phyloP scores from a whole-genome alignment of 2,113 vertebrate genomes.

The Etia nguti region DNA sequence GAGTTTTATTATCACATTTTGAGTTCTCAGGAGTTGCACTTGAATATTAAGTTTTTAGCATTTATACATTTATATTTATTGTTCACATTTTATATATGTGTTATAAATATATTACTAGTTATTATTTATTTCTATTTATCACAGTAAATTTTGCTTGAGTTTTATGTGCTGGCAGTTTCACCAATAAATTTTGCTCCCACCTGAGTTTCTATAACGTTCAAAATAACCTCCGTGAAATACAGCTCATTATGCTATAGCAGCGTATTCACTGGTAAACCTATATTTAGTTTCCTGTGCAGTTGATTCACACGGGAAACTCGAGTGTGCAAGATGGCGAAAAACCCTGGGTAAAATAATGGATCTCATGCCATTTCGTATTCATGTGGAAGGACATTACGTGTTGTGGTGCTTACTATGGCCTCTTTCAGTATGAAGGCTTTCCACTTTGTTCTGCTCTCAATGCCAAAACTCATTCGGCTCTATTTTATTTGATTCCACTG shows the following conservation, averaged over 20 bases:
- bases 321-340: background rate
- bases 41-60: background rate
- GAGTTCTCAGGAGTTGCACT: fast-evolving
- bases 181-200: background rate
- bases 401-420: background rate
- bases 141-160: background rate
- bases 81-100: background rate
- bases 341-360: background rate
- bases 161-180: background rate
- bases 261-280: background rate
- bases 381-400: background rate
- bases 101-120: background rate
- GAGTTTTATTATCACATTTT: background rate
- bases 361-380: background rate
- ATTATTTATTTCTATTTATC: background rate
- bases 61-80: too few relatives aligned
- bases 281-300: background rate
- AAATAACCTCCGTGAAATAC: background rate
- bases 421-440: background rate
- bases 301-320: background rate
- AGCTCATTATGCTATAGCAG: background rate
- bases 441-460: background rate
- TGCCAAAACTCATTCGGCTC: background rate
- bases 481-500: background rate
- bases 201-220: background rate